Percentiles rank a stretch among this genome's conserved stretches.
Evolutionary conservation across 2,113 vertebrate genomes (phyloP).

Genomic region (Barnardius zonarius): DNA sequence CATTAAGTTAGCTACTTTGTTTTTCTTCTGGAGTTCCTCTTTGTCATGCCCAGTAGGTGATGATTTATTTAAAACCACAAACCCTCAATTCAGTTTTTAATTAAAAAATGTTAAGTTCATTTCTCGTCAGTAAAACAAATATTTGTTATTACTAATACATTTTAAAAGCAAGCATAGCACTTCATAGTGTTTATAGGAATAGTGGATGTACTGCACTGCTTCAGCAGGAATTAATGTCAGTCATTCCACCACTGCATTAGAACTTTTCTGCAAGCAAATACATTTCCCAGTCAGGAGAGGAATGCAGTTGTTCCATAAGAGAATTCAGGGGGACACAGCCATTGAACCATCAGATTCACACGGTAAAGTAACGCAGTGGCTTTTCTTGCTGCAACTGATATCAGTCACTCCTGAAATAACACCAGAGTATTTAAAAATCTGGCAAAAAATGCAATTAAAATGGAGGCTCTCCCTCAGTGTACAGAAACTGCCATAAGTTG

Average conservation of each 20-base stretch:
- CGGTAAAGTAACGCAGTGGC: neutral
- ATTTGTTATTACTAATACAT: constrained; percentile 52
- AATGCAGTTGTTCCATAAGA: neutral
- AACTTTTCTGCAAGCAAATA: constrained; percentile 25
- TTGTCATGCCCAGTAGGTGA: neutral
- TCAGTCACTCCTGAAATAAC: neutral
- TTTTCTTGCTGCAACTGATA: neutral
- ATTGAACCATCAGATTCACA: neutral
- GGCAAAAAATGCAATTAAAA: neutral
- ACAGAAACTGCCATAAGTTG: neutral
- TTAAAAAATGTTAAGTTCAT: constrained; percentile 45
- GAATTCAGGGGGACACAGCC: neutral
- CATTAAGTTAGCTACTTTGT: constrained; percentile 16
- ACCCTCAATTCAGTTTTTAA: constrained; percentile 40
- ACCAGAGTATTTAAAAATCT: neutral
- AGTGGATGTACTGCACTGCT: neutral
- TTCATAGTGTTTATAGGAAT: neutral
- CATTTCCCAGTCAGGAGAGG: neutral
- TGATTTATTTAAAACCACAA: constrained; percentile 51
- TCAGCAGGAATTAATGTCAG: neutral
- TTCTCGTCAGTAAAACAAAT: constrained; percentile 53
- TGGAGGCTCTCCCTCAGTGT: fast-evolving
- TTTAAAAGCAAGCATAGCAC: constrained; percentile 12
- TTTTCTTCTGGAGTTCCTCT: neutral
- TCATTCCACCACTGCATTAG: neutral